Conservation (phyloP, 1,140 invertebrate species). For the Epicauta chinensis region DNA sequence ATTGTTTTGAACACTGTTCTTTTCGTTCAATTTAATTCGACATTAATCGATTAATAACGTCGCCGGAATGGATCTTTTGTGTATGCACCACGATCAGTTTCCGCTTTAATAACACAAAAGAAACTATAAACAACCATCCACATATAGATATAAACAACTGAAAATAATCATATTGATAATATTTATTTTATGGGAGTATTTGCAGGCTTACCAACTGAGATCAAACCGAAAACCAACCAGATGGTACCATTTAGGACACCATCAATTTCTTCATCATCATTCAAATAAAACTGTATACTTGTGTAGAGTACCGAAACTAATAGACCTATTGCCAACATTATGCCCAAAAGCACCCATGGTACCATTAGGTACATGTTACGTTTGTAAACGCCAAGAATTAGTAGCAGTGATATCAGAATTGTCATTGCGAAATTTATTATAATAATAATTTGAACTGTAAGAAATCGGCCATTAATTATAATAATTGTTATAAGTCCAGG, state of each 20-base stretch:
- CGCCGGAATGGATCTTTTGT: slow-evolving; percentile 59
- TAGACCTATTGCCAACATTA: slow-evolving; percentile 66
- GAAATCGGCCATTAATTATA: too few relatives aligned
- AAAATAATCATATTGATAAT: slow-evolving; percentile 39
- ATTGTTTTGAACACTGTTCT: too few relatives aligned
- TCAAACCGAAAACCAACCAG: slow-evolving; percentile 56
- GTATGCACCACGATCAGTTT: slow-evolving; percentile 57
- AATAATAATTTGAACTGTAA: slow-evolving; percentile 69
- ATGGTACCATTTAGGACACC: slow-evolving; percentile 52
- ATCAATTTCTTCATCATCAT: too few relatives aligned
- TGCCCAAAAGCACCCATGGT: slow-evolving; percentile 71
- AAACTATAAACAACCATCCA: slow-evolving; percentile 77
- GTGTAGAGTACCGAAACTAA: slow-evolving; percentile 71
- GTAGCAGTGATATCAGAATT: slow-evolving; percentile 64
- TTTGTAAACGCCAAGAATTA: slow-evolving; percentile 69
- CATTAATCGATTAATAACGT: slow-evolving; percentile 25
- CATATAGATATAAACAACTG: slow-evolving; percentile 63
- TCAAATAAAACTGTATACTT: slow-evolving; percentile 61
- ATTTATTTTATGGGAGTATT: too few relatives aligned
- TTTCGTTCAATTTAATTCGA: too few relatives aligned
- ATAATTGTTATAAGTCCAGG: too few relatives aligned
- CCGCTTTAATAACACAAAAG: slow-evolving; percentile 62
- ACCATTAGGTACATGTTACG: slow-evolving; percentile 72
- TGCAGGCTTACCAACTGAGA: slow-evolving; percentile 51
- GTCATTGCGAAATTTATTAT: slow-evolving; percentile 75